Evolutionary conservation across 2,888 invertebrate genomes (phyloP), one percentile per base, ranked within the genome.

Genomic region (Hylaea fasciaria): DNA sequence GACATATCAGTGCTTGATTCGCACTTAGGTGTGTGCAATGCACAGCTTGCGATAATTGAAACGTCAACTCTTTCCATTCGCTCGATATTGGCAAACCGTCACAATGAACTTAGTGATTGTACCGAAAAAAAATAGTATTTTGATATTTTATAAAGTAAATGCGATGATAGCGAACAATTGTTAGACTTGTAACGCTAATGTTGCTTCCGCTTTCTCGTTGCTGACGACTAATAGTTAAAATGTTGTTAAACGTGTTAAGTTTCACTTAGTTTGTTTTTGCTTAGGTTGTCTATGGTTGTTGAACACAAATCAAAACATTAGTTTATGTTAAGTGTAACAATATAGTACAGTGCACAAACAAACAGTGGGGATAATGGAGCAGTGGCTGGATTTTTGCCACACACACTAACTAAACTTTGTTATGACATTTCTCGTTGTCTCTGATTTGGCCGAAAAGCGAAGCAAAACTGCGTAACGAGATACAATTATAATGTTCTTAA

Each of bases 71-170:
- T 83, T 80, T 77, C 78, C 73, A 80, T 77, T 83, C 80, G 77
- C 82, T 85, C 80, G 89, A 86, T 89, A 90, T 90, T 93, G 91
- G 91, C 91, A 92, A 92, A 91, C 92, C 91, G 74, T 82, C 91
- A 91, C 92, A 89, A 89, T 88, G 71, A 82, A 85, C 79, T 64
- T 77, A 76, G 64, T 66, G 62, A 72, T 71, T 73, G 73, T 74
- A 77, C 72, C 66, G 77, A 76, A 66, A 80, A 74, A 80, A 74
- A 72, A 81, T 69, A 74, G 41, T 83, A 82, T 82, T 83, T 82
- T 82, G 71, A 80, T 83, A 82, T 77, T 77, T 71, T 74, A 70
- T 64, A 72, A 70, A 63, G 68, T 63, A 68, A 68, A 14, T 54
- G 63, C 59, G 62, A 43, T 56, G 44, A 49, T 58, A 60, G 59